Conservation (phyloP, 2,888 invertebrate species). For the Perdita meconis region DNA sequence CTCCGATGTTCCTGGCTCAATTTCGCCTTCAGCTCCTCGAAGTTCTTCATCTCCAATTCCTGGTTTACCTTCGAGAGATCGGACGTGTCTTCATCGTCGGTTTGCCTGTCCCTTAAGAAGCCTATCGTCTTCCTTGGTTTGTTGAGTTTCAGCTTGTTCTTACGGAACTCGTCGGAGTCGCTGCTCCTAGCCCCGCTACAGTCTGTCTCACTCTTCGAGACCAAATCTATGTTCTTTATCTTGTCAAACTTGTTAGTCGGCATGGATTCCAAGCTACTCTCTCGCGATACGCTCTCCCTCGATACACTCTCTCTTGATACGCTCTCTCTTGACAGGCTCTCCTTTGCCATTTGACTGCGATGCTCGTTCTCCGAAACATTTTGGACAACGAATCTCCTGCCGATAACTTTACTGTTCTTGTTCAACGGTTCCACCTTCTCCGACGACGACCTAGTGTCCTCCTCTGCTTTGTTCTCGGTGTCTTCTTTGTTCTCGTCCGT, state of each 20-base stretch:
- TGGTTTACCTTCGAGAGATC: conserved; percentile 38
- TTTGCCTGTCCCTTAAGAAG: conserved; percentile 36
- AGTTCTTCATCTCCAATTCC: conserved; percentile 83
- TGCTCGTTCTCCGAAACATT: conserved; percentile 81
- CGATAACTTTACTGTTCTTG: conserved; percentile 73
- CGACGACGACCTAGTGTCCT: conserved; percentile 4
- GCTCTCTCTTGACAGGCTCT: conserved; percentile 53
- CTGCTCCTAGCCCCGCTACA: conserved; percentile 67
- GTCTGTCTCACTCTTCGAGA: conserved; percentile 78
- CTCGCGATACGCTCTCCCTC: conserved; percentile 45
- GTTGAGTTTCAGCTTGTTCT: conserved; percentile 73
- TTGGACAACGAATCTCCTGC: conserved; percentile 79
- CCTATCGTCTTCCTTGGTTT: conserved; percentile 67
- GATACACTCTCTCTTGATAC: conserved; percentile 57
- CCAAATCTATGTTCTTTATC: conserved; percentile 79
- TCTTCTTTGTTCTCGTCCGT: conserved; percentile 47
- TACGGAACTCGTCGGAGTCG: conserved; percentile 74
- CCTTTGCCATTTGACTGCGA: conserved; percentile 72
- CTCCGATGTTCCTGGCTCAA: conserved; percentile 83
- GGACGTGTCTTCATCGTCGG: conserved; percentile 54
- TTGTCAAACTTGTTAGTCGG: conserved; percentile 74
- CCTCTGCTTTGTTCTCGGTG: conserved; percentile 20
- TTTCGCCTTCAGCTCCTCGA: conserved; percentile 80
- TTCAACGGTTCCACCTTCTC: conserved; percentile 43
- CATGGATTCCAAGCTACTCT: conserved; percentile 51